phyloP scores from a whole-genome alignment of 2,113 vertebrate species.

The Ceyx cyanopectus region DNA sequence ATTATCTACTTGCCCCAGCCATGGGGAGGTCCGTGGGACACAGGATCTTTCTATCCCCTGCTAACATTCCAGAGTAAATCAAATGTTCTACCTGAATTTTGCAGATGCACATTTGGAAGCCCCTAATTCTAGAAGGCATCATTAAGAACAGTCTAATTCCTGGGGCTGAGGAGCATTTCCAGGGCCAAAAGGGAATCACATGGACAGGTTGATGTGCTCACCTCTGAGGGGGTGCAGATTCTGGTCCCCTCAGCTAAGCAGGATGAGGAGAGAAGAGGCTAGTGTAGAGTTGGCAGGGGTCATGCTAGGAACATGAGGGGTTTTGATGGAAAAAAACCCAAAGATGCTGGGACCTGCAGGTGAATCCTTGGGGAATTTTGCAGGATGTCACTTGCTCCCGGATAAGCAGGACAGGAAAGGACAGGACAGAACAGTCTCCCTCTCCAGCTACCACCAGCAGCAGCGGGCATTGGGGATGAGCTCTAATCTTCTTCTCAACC shows the following conservation, averaged over 20 bases:
- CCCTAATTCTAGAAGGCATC: not conserved
- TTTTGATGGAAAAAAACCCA: not conserved
- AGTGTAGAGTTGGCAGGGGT: not conserved
- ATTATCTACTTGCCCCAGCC: not conserved
- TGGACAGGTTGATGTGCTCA: not conserved
- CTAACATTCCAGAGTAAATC: no score
- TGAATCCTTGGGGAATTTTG: not conserved
- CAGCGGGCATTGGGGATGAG: not conserved
- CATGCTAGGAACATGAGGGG: no score
- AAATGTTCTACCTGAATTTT: not conserved
- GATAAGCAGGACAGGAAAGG: not conserved
- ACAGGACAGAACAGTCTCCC: no score
- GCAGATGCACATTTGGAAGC: not conserved
- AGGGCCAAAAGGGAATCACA: accelerated
- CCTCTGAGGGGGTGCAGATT: not conserved
- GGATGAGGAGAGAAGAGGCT: not conserved
- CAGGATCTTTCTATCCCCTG: accelerated
- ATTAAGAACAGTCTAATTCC: not conserved
- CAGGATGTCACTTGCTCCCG: accelerated
- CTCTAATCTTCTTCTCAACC: not conserved
- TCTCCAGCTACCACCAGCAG: not conserved
- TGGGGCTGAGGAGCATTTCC: not conserved
- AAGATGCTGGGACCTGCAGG: not conserved
- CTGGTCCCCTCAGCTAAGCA: not conserved
- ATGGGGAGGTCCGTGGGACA: accelerated